phyloP scores from a whole-genome alignment of 64 coral and sea anemone genomes.

The Orbicella faveolata region DNA sequence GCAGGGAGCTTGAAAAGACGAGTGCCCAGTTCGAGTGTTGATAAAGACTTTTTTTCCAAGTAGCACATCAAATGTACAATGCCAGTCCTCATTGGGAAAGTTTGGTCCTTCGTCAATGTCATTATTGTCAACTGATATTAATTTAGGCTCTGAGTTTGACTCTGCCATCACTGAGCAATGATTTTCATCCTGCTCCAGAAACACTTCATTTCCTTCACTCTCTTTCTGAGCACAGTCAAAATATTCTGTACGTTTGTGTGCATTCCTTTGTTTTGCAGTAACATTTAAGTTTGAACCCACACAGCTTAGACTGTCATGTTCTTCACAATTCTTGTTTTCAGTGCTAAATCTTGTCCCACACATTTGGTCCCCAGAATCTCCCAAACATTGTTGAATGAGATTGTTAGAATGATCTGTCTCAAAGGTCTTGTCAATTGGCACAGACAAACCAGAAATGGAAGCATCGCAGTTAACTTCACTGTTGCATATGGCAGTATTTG shows the following conservation, averaged over 20 bases:
- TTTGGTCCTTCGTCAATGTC: not conserved
- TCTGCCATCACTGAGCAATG: not conserved
- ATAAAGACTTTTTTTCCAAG: constrained; percentile 64
- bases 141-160: not conserved
- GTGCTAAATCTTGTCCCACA: not conserved
- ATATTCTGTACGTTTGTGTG: not conserved
- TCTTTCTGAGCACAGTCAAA: not conserved
- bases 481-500: not conserved
- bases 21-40: constrained; percentile 83
- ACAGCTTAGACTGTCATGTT: not conserved
- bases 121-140: not conserved
- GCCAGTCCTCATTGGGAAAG: constrained; percentile 42
- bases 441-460: not conserved
- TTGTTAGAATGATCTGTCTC: not conserved
- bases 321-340: not conserved
- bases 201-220: not conserved
- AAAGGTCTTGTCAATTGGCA: not conserved
- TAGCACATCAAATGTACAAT: constrained; percentile 59
- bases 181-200: not conserved
- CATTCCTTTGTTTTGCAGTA: not conserved
- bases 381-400: not conserved
- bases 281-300: not conserved
- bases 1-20: constrained; percentile 47
- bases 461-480: not conserved
- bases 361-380: not conserved